Evolutionary conservation across 1,140 invertebrate genomes (phyloP).

Genomic region (Bathynomus jamesi): DNA sequence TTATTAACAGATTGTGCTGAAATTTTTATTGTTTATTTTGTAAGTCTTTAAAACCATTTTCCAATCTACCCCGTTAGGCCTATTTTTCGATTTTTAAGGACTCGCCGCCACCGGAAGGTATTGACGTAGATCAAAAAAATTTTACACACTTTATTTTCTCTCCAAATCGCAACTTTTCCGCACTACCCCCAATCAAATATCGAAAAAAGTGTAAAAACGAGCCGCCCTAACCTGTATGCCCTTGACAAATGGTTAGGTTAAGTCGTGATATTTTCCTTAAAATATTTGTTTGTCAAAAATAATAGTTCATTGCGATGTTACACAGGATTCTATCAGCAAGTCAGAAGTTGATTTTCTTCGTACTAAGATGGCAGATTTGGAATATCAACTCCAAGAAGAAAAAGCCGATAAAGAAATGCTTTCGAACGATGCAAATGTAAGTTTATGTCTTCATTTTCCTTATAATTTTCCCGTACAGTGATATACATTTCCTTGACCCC

Average conservation of each 20-base stretch:
- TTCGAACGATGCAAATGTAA: not conserved
- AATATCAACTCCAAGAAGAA: not conserved
- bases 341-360: not conserved
- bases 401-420: not conserved
- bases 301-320: not conserved
- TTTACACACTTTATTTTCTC: not conserved
- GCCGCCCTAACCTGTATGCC: not conserved
- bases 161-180: not conserved
- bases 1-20: too few species aligned
- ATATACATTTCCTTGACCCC: too few species aligned
- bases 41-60: too few species aligned
- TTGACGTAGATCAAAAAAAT: too few species aligned
- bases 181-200: not conserved
- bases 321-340: too few species aligned
- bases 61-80: too few species aligned
- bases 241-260: not conserved
- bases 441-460: too few species aligned
- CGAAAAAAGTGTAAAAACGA: too few species aligned
- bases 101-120: too few species aligned
- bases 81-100: too few species aligned
- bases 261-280: not conserved
- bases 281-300: not conserved
- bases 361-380: not conserved
- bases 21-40: too few species aligned
- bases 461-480: too few species aligned